Evolutionary conservation across 2,797 vertebrate genomes (phyloP), one percentile per base, ranked within the genome.

Genomic region (Helostoma temminkii): DNA sequence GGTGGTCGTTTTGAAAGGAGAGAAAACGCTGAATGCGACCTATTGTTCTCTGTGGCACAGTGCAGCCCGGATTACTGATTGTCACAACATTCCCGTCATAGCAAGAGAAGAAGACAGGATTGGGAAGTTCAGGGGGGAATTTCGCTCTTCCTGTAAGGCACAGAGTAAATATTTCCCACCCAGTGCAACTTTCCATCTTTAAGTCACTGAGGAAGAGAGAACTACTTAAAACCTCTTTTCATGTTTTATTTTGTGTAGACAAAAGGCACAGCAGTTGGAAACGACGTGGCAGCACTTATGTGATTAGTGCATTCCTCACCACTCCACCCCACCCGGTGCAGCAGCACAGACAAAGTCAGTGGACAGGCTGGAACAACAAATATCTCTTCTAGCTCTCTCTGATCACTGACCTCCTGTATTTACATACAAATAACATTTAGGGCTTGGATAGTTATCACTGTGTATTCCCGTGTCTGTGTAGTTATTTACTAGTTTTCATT

Each of bases 291-390:
- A 47, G 64, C 63, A 49, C 67, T 66, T 66, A 83, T 62, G 11
- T 80, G 85, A 89, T 89, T 90, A 89, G 87, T 80, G 76, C 90
- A 92, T 93, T 93, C 88, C 89, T 87, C 58, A 45, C 52, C 73
- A 19, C 77, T 69, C 41, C 71, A 64, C 82, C 73, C 71, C 80
- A 71, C 73, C 78, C 81, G 39, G 57, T 41, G 66, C 56, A 61
- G 19, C 68, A 34, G 55, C 63, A 63, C 53, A 73, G 19, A 41
- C 62, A 26, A 53, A 69, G 36, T 18, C 25, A 43, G 64, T 2
- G 39, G 55, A 66, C 21, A 1, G 64, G 70, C 76, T 80, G 39
- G 8, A 37, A 74, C 74, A 74, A 61, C 61, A 43, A 58, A 55
- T 34, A 4, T 78, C 54, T 46, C 76, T 56, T 78, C 47, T 55